Evolutionary conservation across 1,140 invertebrate genomes (phyloP).

Genomic region (Magallana gigas): DNA sequence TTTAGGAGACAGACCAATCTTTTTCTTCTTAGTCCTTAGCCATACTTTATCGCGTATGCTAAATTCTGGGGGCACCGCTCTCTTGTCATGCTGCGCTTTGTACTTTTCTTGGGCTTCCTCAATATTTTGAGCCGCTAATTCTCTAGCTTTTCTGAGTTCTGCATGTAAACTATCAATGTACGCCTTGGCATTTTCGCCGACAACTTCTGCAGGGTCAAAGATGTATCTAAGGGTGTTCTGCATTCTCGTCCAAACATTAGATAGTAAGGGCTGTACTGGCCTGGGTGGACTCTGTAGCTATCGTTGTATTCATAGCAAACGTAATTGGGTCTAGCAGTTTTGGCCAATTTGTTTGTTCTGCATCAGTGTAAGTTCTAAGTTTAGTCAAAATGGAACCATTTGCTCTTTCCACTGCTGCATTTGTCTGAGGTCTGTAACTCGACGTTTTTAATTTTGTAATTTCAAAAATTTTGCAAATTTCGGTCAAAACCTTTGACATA

Average conservation of each 20-base stretch:
- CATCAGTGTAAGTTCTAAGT: too few relatives aligned
- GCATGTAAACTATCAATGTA: conserved; percentile 44
- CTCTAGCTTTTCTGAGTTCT: conserved; percentile 1
- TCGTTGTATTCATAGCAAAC: conserved; percentile 44
- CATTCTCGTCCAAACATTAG: conserved; percentile 47
- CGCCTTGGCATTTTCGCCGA: conserved; percentile 39
- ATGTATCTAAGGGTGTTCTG: conserved; percentile 53
- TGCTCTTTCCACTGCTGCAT: too few relatives aligned
- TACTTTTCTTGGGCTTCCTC: conserved; percentile 46
- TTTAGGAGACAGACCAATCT: conserved; percentile 44
- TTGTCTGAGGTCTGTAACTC: too few relatives aligned
- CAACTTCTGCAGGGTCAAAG: conserved; percentile 42
- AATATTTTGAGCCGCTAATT: conserved; percentile 48
- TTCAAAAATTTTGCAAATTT: conserved; percentile 51
- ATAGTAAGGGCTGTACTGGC: conserved; percentile 53
- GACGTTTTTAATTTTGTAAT: conserved; percentile 33
- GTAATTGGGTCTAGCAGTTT: neutral
- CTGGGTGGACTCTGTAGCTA: conserved; percentile 39
- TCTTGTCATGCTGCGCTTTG: conserved; percentile 49
- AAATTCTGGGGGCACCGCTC: conserved; percentile 28
- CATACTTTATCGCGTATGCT: conserved; percentile 50
- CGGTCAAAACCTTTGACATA: conserved; percentile 49
- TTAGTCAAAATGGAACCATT: too few relatives aligned
- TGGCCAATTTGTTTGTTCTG: too few relatives aligned
- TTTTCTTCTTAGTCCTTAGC: conserved; percentile 25